Evolutionary conservation across 30 jellyfish, hydroid and myxozoan genomes (phyloP).

Genomic region (Pseudorhiza aurosa): DNA sequence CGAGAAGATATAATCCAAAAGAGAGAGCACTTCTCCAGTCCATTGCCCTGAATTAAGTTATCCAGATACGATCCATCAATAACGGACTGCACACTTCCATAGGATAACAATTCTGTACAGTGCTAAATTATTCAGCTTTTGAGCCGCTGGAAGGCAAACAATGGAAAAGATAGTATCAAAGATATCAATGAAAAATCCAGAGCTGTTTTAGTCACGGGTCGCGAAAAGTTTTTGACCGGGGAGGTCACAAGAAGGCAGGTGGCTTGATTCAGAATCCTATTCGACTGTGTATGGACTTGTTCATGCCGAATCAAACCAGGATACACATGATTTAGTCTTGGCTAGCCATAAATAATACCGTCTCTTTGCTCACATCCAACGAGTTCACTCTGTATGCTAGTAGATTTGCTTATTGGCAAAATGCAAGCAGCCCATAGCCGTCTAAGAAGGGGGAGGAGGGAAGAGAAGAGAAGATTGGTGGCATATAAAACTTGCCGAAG

Average conservation of each 20-base stretch:
- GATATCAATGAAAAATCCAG: not conserved
- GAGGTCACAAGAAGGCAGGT: constrained; percentile 64
- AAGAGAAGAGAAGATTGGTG: no score
- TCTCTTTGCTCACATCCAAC: no score
- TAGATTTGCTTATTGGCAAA: no score
- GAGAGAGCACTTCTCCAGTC: constrained; percentile 21
- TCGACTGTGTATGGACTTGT: constrained; percentile 4
- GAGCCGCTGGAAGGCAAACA: not conserved
- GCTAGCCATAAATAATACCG: not conserved
- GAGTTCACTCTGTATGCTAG: no score
- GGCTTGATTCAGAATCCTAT: constrained; percentile 26
- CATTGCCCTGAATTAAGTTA: constrained; percentile 14
- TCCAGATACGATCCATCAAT: constrained; percentile 28
- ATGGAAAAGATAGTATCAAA: not conserved
- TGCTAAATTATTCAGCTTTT: not conserved
- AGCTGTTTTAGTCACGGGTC: constrained; percentile 34
- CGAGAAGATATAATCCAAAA: constrained; percentile 11
- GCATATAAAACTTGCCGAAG: no score
- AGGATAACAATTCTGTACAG: not conserved
- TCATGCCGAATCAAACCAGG: not conserved
- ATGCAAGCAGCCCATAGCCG: no score
- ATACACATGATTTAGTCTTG: constrained; percentile 25
- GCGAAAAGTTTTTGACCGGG: constrained; percentile 21
- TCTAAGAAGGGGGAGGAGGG: no score
- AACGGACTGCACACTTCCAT: no score